Conservation (phyloP, 2,888 invertebrate genomes). For the Nomada ruficornis region DNA sequence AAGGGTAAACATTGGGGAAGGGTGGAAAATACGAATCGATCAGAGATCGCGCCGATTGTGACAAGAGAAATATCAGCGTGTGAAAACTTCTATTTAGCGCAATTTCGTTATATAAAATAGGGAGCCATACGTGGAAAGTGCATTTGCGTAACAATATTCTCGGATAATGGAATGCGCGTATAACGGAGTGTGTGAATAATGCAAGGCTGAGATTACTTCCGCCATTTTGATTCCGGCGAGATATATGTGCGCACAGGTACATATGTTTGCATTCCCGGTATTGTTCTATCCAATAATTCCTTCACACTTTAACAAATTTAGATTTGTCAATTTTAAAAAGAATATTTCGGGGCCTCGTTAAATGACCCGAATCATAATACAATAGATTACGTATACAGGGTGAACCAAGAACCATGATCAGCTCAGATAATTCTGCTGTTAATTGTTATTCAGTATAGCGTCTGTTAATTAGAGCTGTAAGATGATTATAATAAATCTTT, state of each 20-base stretch:
- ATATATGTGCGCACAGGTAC: not conserved
- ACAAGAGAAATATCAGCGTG: not conserved
- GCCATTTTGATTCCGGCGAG: not conserved
- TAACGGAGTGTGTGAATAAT: not conserved
- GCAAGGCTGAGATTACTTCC: not conserved
- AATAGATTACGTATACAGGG: too few relatives aligned
- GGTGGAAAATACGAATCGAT: not conserved
- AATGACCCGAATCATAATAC: too few relatives aligned
- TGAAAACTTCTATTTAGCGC: not conserved
- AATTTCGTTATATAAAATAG: not conserved
- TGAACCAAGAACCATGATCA: too few relatives aligned
- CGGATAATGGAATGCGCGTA: not conserved
- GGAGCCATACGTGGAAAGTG: not conserved
- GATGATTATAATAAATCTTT: too few relatives aligned
- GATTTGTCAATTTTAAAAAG: not conserved
- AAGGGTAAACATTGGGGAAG: not conserved
- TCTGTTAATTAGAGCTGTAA: too few relatives aligned
- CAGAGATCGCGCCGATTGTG: not conserved
- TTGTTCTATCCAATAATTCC: not conserved
- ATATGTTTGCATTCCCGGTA: too few relatives aligned
- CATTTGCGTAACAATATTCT: not conserved
- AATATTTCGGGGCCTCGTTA: not conserved
- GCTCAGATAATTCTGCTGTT: too few relatives aligned
- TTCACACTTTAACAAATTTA: not conserved
- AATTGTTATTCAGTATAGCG: too few relatives aligned